Percentiles rank a stretch among this genome's conserved stretches.
phyloP scores from a whole-genome alignment of 2,888 invertebrate species.

The Rhodophaea formosa region DNA sequence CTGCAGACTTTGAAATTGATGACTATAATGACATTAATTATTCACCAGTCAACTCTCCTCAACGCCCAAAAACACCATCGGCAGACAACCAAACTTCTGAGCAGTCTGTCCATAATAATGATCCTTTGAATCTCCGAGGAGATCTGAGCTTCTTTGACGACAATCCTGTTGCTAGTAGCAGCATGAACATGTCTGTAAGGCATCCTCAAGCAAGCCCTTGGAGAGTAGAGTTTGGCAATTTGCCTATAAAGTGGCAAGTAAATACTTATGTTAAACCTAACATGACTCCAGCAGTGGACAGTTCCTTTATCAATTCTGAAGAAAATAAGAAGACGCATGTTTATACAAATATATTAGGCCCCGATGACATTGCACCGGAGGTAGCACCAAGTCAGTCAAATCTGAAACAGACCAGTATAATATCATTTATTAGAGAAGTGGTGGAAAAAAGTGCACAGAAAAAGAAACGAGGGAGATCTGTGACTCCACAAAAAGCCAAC shows the following conservation, averaged over 20 bases:
- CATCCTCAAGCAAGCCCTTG: constrained; percentile 70
- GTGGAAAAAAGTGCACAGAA: constrained; percentile 57
- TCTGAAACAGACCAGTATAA: constrained; percentile 71
- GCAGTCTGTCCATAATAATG: constrained; percentile 35
- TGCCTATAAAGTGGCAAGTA: constrained; percentile 71
- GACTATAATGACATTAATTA: constrained; percentile 56
- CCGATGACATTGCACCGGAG: constrained; percentile 48
- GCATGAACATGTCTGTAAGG: constrained; percentile 61
- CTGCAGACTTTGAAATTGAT: constrained; percentile 57
- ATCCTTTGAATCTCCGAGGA: constrained; percentile 60
- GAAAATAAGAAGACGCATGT: constrained; percentile 68
- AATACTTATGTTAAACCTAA: constrained; percentile 71
- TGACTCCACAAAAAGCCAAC: constrained; percentile 51
- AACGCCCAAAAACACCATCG: constrained; percentile 29
- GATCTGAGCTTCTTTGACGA: constrained; percentile 70
- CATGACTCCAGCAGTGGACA: constrained; percentile 76
- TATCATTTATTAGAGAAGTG: constrained; percentile 69
- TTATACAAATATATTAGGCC: constrained; percentile 60
- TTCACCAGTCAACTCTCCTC: constrained; percentile 63
- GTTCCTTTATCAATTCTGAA: constrained; percentile 62
- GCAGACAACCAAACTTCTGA: constrained; percentile 24
- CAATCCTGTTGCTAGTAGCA: constrained; percentile 68
- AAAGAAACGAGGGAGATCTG: constrained; percentile 49
- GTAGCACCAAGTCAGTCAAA: constrained; percentile 42
- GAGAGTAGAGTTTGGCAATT: constrained; percentile 66